Percentiles rank a stretch among this genome's conserved stretches.
Conservation (phyloP, 2,888 invertebrate genomes). For the Drosophila mettleri region DNA sequence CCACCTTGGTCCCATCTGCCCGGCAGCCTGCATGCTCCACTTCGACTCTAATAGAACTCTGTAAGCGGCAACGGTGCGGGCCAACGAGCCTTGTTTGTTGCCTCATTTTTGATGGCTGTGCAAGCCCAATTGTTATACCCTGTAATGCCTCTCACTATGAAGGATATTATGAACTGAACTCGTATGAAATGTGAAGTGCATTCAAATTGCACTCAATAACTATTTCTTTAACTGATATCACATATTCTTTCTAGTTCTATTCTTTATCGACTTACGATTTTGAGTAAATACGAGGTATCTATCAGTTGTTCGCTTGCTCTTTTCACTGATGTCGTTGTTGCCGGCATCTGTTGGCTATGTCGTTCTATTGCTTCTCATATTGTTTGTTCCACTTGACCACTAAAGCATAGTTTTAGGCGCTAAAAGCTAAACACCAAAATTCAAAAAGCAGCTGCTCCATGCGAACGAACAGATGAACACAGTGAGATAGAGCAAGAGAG, state of each 20-base stretch:
- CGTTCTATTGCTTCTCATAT: conserved; percentile 33
- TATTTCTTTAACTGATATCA: neutral
- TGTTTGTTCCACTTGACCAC: conserved; percentile 80
- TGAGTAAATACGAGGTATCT: neutral
- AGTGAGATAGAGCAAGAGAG: neutral
- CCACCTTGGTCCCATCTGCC: neutral
- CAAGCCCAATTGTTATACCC: conserved; percentile 36
- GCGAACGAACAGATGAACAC: conserved; percentile 30
- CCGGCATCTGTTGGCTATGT: conserved; percentile 47
- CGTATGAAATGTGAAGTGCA: neutral
- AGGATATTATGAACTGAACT: neutral
- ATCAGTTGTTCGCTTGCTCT: neutral
- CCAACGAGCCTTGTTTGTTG: conserved; percentile 58
- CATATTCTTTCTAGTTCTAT: neutral
- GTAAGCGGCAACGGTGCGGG: conserved; percentile 47
- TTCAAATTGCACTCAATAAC: too few relatives aligned
- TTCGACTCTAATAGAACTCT: conserved; percentile 18
- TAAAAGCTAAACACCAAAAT: conserved; percentile 79
- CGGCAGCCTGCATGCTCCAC: neutral
- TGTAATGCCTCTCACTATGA: neutral
- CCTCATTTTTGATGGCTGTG: conserved; percentile 51
- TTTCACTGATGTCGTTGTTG: conserved; percentile 27
- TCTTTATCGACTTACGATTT: neutral
- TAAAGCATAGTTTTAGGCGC: conserved; percentile 80
- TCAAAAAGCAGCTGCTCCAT: conserved; percentile 76